Evolutionary conservation across 2,113 vertebrate genomes (phyloP), one percentile per base, ranked within the genome.

Genomic region (Rhinolophus ferrumequinum): DNA sequence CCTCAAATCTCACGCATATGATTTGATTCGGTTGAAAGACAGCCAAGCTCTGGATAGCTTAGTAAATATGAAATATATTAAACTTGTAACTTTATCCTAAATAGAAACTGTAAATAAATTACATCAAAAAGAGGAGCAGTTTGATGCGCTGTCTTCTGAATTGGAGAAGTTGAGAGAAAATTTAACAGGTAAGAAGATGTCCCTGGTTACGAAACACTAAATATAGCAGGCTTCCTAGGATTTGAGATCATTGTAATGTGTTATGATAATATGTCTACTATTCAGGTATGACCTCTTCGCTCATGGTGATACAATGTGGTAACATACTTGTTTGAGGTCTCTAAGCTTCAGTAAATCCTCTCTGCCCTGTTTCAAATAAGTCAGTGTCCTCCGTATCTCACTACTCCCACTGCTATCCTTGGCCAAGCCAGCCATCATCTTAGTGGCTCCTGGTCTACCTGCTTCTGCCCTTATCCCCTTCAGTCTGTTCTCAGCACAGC

Each of bases 21-120:
- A n/a, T 96, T 81, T 5, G 77, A 81, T 26, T 92, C 79, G 21
- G 0, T 94, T 86, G 8, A 83, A 52, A 82, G 72, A 76, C 44
- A 95, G 11, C 26, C 70, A 86, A 38, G 5, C 15, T 93, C 15
- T 50, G 3, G 67, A 38, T 66, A n/a, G 21, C 52, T 62, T 80
- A 33, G 69, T 80, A 77, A 79, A 22, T 58, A 2, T 96, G 60
- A 97, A 85, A 90, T 76, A 47, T 94, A 95, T 96, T 96, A 94
- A 97, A 95, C 86, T 86, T 94, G 62, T 79, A 54, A 90, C 91
- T 98, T 97, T 69, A 97, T 98, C 69, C 67, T 81, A 83, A 97
- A 76, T 97, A 99, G 99, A 99, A 98, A 99, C 99, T 52, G 93
- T 99, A 38, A 99, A 98, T 94, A 99, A 98, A 47, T 98, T 99